Percentiles rank a stretch among this genome's conserved stretches.
phyloP scores from a whole-genome alignment of 2,888 invertebrate species.

The Pheosia gnoma region DNA sequence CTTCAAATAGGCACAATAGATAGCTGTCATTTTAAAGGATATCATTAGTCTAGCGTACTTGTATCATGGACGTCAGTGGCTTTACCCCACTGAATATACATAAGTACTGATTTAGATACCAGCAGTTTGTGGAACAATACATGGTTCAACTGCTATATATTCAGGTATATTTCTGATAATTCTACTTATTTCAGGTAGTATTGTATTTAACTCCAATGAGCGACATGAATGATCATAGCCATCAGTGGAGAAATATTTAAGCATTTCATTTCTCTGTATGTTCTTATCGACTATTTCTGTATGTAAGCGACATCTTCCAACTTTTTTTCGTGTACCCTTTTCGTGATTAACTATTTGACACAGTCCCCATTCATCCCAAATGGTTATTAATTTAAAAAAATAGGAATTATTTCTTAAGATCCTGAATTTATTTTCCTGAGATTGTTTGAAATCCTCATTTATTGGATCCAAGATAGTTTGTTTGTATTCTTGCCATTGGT shows the following conservation, averaged over 20 bases:
- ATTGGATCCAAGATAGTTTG: conserved; percentile 70
- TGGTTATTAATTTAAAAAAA: conserved; percentile 73
- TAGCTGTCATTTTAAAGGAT: too few relatives aligned
- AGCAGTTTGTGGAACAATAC: conserved; percentile 17
- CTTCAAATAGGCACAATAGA: too few relatives aligned
- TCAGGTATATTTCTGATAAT: conserved; percentile 76
- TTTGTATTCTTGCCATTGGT: conserved; percentile 77
- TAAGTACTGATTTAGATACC: conserved; percentile 5
- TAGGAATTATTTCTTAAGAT: conserved; percentile 61
- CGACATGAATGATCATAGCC: conserved; percentile 66
- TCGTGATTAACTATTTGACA: conserved; percentile 76
- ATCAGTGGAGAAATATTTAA: conserved; percentile 29
- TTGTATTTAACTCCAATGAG: conserved; percentile 65
- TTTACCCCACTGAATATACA: too few relatives aligned
- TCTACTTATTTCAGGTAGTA: conserved; percentile 74
- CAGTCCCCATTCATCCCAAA: conserved; percentile 81
- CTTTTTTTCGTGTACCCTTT: conserved; percentile 62
- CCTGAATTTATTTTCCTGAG: conserved; percentile 64
- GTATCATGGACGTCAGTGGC: too few relatives aligned
- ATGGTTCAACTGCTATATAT: conserved; percentile 63
- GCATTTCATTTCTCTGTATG: conserved; percentile 14
- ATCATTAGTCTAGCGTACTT: too few relatives aligned
- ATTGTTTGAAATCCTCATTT: conserved; percentile 68
- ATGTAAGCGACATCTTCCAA: conserved; percentile 80
- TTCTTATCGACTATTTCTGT: conserved; percentile 10